phyloP scores from a whole-genome alignment of 2,888 invertebrate species.

The Acrobasis repandana region DNA sequence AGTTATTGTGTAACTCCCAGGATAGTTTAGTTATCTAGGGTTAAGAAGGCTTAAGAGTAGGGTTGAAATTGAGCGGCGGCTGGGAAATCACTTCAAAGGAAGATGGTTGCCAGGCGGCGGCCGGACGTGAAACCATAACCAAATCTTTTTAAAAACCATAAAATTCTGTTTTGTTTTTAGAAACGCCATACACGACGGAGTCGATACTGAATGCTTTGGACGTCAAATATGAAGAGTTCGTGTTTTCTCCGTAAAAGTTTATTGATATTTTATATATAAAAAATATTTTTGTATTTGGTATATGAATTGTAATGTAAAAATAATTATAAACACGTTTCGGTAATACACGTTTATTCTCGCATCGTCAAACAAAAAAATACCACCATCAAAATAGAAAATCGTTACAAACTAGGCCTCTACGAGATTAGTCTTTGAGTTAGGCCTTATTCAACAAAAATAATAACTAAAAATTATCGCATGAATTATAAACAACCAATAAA shows the following conservation, averaged over 20 bases:
- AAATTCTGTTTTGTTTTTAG: constrained; percentile 43
- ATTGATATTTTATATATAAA: neutral
- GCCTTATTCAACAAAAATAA: constrained; percentile 35
- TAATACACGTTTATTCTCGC: constrained; percentile 78
- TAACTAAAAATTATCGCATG: constrained; percentile 36
- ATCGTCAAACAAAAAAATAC: constrained; percentile 63
- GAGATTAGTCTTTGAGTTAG: constrained; percentile 39
- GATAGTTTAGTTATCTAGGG: too few relatives aligned
- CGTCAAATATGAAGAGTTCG: constrained; percentile 52
- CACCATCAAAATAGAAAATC: constrained; percentile 36
- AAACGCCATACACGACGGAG: constrained; percentile 59
- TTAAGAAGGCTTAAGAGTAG: too few relatives aligned
- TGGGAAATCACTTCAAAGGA: too few relatives aligned
- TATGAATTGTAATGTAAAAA: neutral
- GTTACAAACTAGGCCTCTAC: constrained; percentile 37
- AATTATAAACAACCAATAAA: constrained; percentile 45
- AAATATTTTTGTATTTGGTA: neutral
- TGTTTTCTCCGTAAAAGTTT: constrained; percentile 8
- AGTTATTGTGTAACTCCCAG: too few relatives aligned
- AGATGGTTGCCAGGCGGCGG: too few relatives aligned
- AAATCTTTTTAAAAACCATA: too few relatives aligned
- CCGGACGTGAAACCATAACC: too few relatives aligned
- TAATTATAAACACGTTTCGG: constrained; percentile 39
- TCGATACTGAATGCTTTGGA: constrained; percentile 60
- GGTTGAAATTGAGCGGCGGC: too few relatives aligned